A percentile compares a stretch with the other conserved stretches of the same genome.
These are phyloP conservation scores for Prinia subflava DNA, from an alignment of 2,113 vertebrate genomes.

Conservation along the genomic window DNA sequence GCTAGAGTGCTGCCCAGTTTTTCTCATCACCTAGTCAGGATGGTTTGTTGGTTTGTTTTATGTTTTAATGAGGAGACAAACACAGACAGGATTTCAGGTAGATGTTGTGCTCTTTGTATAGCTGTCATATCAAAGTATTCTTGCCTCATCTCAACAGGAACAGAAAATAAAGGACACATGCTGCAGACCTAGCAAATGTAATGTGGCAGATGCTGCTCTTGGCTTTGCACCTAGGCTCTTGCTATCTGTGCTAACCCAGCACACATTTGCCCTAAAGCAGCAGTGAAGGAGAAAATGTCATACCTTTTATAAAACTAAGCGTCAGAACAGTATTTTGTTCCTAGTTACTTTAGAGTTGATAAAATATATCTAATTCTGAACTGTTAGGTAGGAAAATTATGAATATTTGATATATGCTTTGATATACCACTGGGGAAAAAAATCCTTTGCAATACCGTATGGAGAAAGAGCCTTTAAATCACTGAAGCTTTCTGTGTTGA, in stretches of 20 bases:
- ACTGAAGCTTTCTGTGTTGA: background rate
- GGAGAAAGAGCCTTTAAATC: background rate
- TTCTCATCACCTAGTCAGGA: background rate
- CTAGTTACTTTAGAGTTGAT: background rate
- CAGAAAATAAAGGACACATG: background rate
- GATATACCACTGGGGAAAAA: background rate
- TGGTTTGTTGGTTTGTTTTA: background rate
- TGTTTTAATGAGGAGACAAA: background rate
- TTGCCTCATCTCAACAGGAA: background rate
- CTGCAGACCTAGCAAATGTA: fast-evolving
- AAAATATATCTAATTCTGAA: background rate
- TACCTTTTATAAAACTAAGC: background rate
- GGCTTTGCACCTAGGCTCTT: background rate
- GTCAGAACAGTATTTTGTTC: background rate
- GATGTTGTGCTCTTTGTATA: background rate
- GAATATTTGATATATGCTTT: background rate
- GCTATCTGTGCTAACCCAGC: too few species aligned
- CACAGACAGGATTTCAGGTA: background rate
- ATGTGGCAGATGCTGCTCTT: background rate
- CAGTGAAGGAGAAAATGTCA: background rate
- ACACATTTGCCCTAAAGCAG: background rate
- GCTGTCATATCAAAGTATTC: background rate
- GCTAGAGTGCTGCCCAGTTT: background rate
- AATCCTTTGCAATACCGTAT: background rate
- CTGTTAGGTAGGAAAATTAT: background rate